Evolutionary conservation across 2,888 invertebrate species (phyloP), one percentile per base, ranked within the genome.

Genomic region (Leptopilina syphax): DNA sequence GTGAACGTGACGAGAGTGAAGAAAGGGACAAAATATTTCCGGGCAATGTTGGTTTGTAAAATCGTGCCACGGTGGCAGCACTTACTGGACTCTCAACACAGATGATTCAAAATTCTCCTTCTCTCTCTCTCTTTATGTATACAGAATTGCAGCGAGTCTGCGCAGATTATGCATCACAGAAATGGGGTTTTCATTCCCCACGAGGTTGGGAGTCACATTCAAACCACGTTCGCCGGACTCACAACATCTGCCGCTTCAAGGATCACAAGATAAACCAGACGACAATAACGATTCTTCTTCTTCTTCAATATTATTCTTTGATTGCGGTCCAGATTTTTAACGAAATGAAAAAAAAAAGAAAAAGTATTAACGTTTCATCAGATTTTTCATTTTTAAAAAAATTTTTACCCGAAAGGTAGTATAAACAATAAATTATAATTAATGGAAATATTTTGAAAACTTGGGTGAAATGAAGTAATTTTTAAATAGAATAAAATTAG

Each of bases 31-130:
- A 88, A 85, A 88, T 86, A 84, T 87, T 65, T 27, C 86, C 50
- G 83, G 57, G n/a, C 2, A 27, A 1, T 8, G 44, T 50, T 78
- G 57, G 83, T 90, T 85, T 73, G 34, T 77, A 78, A 78, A 57
- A 63, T 78, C 67, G 78, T 65, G 86, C 76, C 47, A 41, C 83
- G 89, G 78, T 85, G 88, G 90, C 90, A 88, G 88, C 90, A 90
- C 85, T 78, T 79, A 81, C 87, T 86, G 85, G 85, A 63, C 44
- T 57, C 27, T n/a, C 73, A 67, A 18, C 41, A 24, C 73, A 60
- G 63, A 63, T 9, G 34, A n/a, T 41, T 73, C 34, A 34, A 73
- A 73, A 73, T 73, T 44, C 44, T 44, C 44, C 5, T 6, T 44
- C 44, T 44, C 44, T 44, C 44, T 7, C 44, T 44, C 44, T 44